Evolutionary conservation across 2,888 invertebrate genomes (phyloP).

Genomic region (Pristionchus arcanus): DNA sequence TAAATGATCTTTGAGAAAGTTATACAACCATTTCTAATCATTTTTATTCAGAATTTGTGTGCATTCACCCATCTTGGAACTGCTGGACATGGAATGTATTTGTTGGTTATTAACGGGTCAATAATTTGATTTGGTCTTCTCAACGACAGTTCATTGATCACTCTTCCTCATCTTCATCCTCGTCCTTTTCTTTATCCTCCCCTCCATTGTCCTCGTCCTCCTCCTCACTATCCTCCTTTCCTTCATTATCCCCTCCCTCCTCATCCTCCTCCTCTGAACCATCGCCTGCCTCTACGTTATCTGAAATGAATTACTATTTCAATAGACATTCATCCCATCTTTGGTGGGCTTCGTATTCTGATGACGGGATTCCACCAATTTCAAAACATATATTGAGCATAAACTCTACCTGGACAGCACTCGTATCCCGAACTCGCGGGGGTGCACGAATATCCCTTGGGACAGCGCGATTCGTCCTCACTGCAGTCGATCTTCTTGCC

Average conservation of each 20-base stretch:
- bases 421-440: background rate
- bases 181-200: background rate
- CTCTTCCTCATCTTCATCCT: no score
- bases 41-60: no score
- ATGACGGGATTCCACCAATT: no score
- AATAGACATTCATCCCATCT: background rate
- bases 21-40: no score
- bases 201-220: background rate
- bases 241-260: background rate
- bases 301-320: background rate
- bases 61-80: no score
- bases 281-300: background rate
- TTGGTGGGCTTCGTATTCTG: background rate
- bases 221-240: constrained; percentile 4
- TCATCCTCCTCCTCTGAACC: background rate
- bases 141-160: no score
- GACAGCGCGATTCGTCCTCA: constrained; percentile 4
- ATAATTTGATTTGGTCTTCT: no score
- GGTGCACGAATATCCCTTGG: constrained; percentile 42
- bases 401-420: constrained; percentile 34
- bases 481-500: constrained; percentile 42
- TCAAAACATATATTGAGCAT: no score
- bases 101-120: no score
- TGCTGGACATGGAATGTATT: no score
- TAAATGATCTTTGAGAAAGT: no score